Evolutionary conservation across 2,888 invertebrate species (phyloP), one percentile per base, ranked within the genome.

Genomic region (Anoncus sp.): DNA sequence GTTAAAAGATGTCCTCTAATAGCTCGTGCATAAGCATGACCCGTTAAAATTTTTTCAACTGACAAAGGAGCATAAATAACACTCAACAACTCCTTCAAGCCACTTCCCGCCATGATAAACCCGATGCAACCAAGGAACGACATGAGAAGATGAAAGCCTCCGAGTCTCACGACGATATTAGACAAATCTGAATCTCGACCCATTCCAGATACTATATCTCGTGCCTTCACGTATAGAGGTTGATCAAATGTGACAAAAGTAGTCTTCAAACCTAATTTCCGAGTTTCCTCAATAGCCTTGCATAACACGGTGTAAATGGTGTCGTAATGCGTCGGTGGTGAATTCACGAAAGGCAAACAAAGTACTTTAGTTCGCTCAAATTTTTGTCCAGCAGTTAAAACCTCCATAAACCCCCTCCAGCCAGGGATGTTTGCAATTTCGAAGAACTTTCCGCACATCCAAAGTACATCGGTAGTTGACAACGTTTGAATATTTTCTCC

Each of bases 41-140:
- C 38, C 6, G 38, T 38, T 12, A 38, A 6, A 10, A 38, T 38
- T 38, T 38, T 38, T 6, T 38, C 38, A 12, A 38, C 38, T 2
- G 38, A 38, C 22, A 51, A 22, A 5, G 43, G 40, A 67, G 55
- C 43, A 27, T 67, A 67, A 27, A 67, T 55, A 4, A 22, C n/a
- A 55, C 53, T 55, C 45, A 67, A 55, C 10, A 67, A 14, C 12
- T 53, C 43, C 45, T 67, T 55, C 9, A 67, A 16, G 10, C 67
- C 67, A 43, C 67, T 67, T 53, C 67, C 40, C 18, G 55, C 67
- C 67, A 67, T 67, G 40, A 67, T 67, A 53, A 43, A 67, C 24
- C 24, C 67, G n/a, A 67, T 67, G 12, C 51, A 22, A 22, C 51
- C 51, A 9, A 51, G 51, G 14, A 51, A 51, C 1, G 51, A 22